Percentiles rank a stretch among this genome's conserved stretches.
These are phyloP conservation scores for Cinclus cinclus DNA, from an alignment of 2,113 vertebrate species.

Conservation along the genomic window DNA sequence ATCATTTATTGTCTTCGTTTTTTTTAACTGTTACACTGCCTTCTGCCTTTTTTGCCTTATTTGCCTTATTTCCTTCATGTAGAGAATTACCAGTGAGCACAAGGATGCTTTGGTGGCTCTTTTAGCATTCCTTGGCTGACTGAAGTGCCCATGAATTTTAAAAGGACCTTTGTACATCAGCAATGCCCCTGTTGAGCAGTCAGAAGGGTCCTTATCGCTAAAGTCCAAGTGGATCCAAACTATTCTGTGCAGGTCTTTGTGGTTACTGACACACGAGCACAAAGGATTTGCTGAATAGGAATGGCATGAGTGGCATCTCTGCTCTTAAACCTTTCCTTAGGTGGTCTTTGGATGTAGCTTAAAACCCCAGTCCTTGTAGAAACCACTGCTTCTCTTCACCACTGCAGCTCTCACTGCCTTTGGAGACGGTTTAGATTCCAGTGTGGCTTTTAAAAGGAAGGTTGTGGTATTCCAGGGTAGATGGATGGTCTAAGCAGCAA, in stretches of 20 bases:
- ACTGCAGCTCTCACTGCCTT: neutral
- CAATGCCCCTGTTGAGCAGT: neutral
- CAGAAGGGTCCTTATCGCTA: neutral
- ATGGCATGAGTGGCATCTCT: neutral
- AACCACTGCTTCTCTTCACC: neutral
- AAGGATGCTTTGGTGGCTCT: neutral
- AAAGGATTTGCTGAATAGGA: neutral
- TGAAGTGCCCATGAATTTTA: neutral
- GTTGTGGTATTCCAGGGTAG: neutral
- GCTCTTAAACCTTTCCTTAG: neutral
- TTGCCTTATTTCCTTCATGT: neutral
- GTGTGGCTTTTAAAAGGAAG: neutral
- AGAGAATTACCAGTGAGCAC: neutral
- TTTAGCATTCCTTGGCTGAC: neutral
- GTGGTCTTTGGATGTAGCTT: neutral
- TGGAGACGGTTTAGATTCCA: neutral
- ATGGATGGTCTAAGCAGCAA: neutral
- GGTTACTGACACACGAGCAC: neutral
- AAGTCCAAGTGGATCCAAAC: neutral
- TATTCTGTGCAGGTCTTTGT: neutral
- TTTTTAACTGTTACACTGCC: neutral
- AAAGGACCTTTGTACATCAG: neutral
- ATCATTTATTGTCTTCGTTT: neutral
- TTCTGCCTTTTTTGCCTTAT: neutral
- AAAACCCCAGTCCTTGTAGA: neutral